Evolutionary conservation across 30 jellyfish, hydroid and myxozoan genomes (phyloP).

Genomic region (Sanderia malayensis): DNA sequence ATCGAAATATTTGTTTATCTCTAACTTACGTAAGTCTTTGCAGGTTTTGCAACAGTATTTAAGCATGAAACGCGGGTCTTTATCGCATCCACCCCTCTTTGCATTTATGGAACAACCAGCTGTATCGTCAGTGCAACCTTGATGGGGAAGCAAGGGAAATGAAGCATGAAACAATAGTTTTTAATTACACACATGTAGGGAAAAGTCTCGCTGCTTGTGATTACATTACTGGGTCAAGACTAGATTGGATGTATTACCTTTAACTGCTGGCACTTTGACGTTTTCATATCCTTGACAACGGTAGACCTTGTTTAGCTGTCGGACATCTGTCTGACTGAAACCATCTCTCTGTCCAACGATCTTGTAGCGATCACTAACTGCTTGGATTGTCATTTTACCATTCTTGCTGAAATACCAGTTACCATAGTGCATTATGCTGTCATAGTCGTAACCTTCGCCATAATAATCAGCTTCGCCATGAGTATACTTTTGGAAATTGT

Average conservation of each 20-base stretch:
- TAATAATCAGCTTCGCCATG: slow-evolving; percentile 73
- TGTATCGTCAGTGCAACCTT: slow-evolving; percentile 48
- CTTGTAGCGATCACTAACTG: slow-evolving; percentile 30
- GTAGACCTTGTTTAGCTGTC: slow-evolving; percentile 61
- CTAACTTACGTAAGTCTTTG: too few relatives aligned
- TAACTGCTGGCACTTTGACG: slow-evolving; percentile 53
- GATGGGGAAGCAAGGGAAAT: too few relatives aligned
- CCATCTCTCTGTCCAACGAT: slow-evolving; percentile 72
- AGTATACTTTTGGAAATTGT: slow-evolving; percentile 64
- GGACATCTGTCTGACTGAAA: slow-evolving; percentile 66
- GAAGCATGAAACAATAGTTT: neutral
- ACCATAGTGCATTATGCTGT: slow-evolving; percentile 74
- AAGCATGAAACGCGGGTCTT: slow-evolving; percentile 49
- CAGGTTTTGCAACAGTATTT: slow-evolving; percentile 57
- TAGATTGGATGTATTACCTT: too few relatives aligned
- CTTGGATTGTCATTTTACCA: slow-evolving; percentile 50
- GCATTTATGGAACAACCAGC: slow-evolving; percentile 41
- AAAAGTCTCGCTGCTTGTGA: neutral
- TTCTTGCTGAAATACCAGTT: slow-evolving; percentile 67
- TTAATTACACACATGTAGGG: neutral
- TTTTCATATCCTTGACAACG: slow-evolving; percentile 55
- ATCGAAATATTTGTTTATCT: too few relatives aligned
- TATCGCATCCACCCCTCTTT: slow-evolving; percentile 56
- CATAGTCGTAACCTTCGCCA: slow-evolving; percentile 56
- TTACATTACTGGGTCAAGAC: too few relatives aligned